Conservation (phyloP, 2,888 invertebrate genomes). For the Oscheius sp. region DNA sequence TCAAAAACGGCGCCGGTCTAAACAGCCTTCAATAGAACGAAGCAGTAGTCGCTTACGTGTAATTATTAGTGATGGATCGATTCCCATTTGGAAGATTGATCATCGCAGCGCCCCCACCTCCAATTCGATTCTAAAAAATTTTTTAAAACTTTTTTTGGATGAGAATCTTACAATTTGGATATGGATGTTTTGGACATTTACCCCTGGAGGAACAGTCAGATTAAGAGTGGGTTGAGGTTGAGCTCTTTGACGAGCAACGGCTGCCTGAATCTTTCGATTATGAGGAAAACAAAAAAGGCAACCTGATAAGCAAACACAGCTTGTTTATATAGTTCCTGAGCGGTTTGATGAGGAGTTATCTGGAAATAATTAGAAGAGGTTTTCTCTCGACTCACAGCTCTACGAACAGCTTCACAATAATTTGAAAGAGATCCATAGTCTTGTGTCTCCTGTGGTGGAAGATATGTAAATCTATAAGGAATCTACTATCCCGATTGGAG, state of each 20-base stretch:
- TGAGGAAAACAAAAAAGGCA: neutral
- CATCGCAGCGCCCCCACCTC: neutral
- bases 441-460: neutral
- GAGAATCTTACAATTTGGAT: slow-evolving; percentile 6
- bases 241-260: neutral
- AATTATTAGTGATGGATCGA: neutral
- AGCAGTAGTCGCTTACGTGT: neutral
- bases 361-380: neutral
- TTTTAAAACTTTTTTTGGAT: neutral
- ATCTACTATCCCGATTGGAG: neutral
- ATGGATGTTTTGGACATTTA: neutral
- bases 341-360: neutral
- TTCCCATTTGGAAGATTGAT: neutral
- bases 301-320: slow-evolving; percentile 11
- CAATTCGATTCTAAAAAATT: neutral
- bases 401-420: slow-evolving; percentile 22
- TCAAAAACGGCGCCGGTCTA: slow-evolving; percentile 50
- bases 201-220: neutral
- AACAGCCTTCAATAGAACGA: neutral
- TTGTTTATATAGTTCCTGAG: neutral
- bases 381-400: slow-evolving; percentile 9
- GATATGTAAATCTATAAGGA: neutral
- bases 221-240: neutral
- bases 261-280: neutral
- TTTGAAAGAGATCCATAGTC: slow-evolving; percentile 14